Percentiles rank a stretch among this genome's conserved stretches.
phyloP scores from a whole-genome alignment of 2,888 invertebrate genomes.

The Synanthedon myopaeformis region DNA sequence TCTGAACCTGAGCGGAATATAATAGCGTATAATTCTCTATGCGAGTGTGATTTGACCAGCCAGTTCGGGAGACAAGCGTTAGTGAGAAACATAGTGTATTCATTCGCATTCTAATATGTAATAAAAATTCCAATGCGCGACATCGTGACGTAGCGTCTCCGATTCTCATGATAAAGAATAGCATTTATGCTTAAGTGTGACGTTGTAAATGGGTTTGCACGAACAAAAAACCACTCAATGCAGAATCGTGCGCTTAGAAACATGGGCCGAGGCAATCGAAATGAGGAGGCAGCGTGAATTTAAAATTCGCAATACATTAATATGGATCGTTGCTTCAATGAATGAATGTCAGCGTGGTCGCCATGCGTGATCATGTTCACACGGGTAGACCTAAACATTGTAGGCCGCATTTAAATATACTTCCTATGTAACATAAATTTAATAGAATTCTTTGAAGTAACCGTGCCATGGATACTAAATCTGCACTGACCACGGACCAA shows the following conservation, averaged over 20 bases:
- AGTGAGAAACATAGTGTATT: not conserved
- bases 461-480: slow-evolving; percentile 61
- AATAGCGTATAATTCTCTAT: too few relatives aligned
- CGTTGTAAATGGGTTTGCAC: slow-evolving; percentile 54
- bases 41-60: not conserved
- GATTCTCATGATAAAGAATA: slow-evolving; percentile 35
- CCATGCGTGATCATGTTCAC: slow-evolving; percentile 69
- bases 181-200: slow-evolving; percentile 44
- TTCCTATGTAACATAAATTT: slow-evolving; percentile 67
- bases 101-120: not conserved
- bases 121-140: slow-evolving; percentile 10
- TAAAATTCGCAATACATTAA: slow-evolving; percentile 70
- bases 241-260: slow-evolving; percentile 64
- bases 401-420: slow-evolving; percentile 67
- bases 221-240: slow-evolving; percentile 62
- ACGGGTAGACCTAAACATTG: slow-evolving; percentile 64
- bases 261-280: slow-evolving; percentile 55
- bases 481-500: slow-evolving; percentile 31
- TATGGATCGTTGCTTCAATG: slow-evolving; percentile 69
- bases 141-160: slow-evolving; percentile 36
- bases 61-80: not conserved
- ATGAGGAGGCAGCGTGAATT: slow-evolving; percentile 62
- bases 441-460: slow-evolving; percentile 61
- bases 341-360: slow-evolving; percentile 65
- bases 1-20: too few relatives aligned